Evolutionary conservation across 2,888 invertebrate genomes (phyloP).

Genomic region (Diachrysia chrysitis): DNA sequence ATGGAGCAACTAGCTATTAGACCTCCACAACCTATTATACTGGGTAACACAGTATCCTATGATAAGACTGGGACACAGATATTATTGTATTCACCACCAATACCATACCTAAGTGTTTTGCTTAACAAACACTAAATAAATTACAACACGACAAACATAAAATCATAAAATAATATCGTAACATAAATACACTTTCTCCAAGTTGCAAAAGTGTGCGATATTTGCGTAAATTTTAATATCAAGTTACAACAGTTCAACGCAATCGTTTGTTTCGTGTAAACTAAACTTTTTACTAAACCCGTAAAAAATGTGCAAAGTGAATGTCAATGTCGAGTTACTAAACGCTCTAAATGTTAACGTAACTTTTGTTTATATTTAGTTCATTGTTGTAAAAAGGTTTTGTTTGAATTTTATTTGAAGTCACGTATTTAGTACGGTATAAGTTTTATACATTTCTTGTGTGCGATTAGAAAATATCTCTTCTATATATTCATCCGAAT

Average conservation of each 20-base stretch:
- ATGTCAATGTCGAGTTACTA: constrained; percentile 81
- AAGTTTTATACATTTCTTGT: no score
- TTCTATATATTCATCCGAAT: no score
- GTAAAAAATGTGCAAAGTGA: constrained; percentile 61
- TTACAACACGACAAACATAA: constrained; percentile 5
- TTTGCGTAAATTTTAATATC: constrained; percentile 81
- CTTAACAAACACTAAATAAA: not conserved
- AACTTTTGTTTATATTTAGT: constrained; percentile 46
- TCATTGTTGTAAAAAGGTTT: constrained; percentile 27
- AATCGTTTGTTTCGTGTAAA: constrained; percentile 68
- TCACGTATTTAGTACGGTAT: no score
- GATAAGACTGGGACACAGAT: no score
- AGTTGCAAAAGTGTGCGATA: constrained; percentile 69
- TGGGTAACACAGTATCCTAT: no score
- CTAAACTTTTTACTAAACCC: constrained; percentile 38
- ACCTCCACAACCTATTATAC: no score
- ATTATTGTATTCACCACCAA: no score
- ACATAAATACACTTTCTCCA: constrained; percentile 47
- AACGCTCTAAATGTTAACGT: constrained; percentile 64
- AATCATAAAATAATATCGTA: constrained; percentile 14
- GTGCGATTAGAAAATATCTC: no score
- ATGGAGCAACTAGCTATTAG: no score
- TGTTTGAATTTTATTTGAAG: no score
- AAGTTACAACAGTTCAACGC: constrained; percentile 73
- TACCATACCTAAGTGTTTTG: not conserved